A percentile compares a stretch with the other conserved stretches of the same genome.
phyloP scores from a whole-genome alignment of 2,797 vertebrate genomes.

The Pteropus rufus region DNA sequence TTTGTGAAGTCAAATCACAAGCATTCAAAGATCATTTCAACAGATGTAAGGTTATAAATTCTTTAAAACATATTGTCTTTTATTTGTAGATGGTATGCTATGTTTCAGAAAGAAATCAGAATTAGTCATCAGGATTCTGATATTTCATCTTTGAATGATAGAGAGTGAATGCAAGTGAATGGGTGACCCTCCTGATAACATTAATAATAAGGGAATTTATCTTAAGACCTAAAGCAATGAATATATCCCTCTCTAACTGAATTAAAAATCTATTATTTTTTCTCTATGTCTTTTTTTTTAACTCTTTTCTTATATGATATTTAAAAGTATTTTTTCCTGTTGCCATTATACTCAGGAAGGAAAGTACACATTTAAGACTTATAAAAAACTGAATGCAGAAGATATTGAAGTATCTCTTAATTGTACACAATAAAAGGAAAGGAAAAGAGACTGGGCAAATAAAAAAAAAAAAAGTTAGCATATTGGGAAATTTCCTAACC shows the following conservation, averaged over 20 bases:
- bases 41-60: not conserved
- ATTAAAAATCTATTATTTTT: constrained; percentile 3
- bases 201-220: constrained; percentile 42
- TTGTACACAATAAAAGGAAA: not conserved
- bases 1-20: not conserved
- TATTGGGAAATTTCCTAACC: not conserved
- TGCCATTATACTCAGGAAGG: not conserved
- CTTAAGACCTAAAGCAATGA: constrained; percentile 6
- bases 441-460: not conserved
- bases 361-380: not conserved
- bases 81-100: not conserved
- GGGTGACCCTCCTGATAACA: not conserved
- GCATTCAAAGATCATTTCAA: not conserved
- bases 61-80: not conserved
- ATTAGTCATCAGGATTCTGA: constrained; percentile 23
- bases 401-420: not conserved
- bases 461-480: not conserved
- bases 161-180: not conserved
- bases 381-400: not conserved
- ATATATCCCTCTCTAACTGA: not conserved
- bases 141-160: not conserved
- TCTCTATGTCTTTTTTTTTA: not conserved
- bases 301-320: not conserved
- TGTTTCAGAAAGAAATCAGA: constrained; percentile 31
- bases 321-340: not conserved